phyloP scores from a whole-genome alignment of 2,888 invertebrate species.

The Disparrhopalites patrizii region DNA sequence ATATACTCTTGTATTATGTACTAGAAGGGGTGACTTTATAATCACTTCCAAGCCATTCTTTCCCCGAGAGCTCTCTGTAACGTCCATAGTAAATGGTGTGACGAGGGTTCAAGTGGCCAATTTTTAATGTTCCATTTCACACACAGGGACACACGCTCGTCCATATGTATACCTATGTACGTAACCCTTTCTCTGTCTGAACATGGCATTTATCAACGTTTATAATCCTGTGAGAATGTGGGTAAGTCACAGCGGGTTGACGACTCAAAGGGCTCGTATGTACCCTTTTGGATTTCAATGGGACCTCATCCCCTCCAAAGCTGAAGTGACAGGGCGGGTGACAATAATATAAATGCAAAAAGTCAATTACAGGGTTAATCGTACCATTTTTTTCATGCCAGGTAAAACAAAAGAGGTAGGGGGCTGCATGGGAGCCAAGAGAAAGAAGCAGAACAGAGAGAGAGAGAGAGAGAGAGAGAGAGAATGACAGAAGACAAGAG shows the following conservation, averaged over 20 bases:
- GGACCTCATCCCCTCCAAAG: too few species aligned
- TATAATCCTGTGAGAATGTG: too few species aligned
- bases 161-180: background rate
- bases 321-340: background rate
- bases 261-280: too few species aligned
- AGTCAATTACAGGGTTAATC: conserved; percentile 44
- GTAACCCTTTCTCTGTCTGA: too few species aligned
- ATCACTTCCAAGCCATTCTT: too few species aligned
- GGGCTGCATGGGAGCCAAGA: background rate
- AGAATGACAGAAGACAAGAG: too few species aligned
- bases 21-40: conserved; percentile 5
- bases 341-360: conserved; percentile 29
- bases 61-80: too few species aligned
- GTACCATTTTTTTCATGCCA: conserved; percentile 36
- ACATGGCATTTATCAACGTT: too few species aligned
- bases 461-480: background rate
- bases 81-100: background rate
- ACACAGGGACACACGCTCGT: conserved; percentile 12
- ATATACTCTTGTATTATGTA: too few species aligned
- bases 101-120: conserved; percentile 20
- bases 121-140: conserved; percentile 44
- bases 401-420: conserved; percentile 25
- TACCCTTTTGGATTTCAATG: too few species aligned
- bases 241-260: too few species aligned
- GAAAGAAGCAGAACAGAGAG: too few species aligned